phyloP scores from a whole-genome alignment of 2,113 vertebrate genomes.

The Rhabdomys dilectus region DNA sequence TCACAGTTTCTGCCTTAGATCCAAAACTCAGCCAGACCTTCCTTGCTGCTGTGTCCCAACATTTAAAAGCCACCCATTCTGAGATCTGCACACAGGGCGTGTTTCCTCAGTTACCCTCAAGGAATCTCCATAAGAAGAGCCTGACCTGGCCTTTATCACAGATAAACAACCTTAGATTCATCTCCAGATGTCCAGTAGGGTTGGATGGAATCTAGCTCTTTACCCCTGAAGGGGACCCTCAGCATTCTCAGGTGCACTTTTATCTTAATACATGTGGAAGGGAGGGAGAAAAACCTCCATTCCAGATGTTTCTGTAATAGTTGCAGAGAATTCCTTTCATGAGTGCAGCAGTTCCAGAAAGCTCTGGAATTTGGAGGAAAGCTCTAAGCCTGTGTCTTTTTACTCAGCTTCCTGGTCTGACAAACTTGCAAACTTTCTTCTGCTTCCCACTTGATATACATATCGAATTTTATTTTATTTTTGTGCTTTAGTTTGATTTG shows the following conservation, averaged over 20 bases:
- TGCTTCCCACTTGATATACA: neutral
- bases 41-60: neutral
- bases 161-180: neutral
- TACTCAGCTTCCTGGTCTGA: neutral
- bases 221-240: neutral
- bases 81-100: neutral
- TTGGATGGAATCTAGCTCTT: neutral
- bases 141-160: neutral
- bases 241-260: neutral
- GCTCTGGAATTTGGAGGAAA: neutral
- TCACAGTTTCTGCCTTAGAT: neutral
- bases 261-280: neutral
- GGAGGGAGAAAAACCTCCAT: neutral
- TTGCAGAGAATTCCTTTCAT: neutral
- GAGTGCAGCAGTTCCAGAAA: neutral
- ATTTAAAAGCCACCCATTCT: neutral
- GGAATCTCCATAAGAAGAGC: neutral
- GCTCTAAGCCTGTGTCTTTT: neutral
- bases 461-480: neutral
- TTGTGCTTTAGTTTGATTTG: neutral
- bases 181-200: neutral
- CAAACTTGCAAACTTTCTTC: neutral
- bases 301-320: neutral
- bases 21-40: neutral
- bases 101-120: neutral